Conservation (phyloP, 2,797 vertebrate species). For the Gobio occitaniae region DNA sequence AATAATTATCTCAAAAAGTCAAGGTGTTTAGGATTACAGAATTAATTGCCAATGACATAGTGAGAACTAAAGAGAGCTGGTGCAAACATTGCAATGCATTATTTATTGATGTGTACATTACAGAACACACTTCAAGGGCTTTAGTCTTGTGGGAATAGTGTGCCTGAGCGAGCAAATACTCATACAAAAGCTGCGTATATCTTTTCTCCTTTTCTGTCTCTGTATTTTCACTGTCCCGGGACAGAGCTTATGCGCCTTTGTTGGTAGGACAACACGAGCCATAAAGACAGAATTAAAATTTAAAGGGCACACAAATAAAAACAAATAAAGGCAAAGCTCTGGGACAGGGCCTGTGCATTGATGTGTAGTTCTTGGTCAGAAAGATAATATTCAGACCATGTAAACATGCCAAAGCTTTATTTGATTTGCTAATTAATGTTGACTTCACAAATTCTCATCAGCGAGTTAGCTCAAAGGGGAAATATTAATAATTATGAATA, state of each 20-base stretch:
- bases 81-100: conserved; percentile 58
- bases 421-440: neutral
- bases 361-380: neutral
- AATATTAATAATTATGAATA: too few relatives aligned
- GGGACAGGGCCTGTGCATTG: neutral
- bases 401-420: neutral
- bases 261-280: conserved; percentile 34
- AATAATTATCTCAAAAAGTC: conserved; percentile 48
- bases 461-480: too few relatives aligned
- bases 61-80: conserved; percentile 53
- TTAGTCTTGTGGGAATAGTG: conserved; percentile 50
- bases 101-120: conserved; percentile 65
- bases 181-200: conserved; percentile 27
- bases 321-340: conserved; percentile 19
- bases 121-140: conserved; percentile 53
- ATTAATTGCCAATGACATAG: conserved; percentile 55
- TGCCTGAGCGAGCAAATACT: conserved; percentile 45
- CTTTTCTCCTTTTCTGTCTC: conserved; percentile 7
- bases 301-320: conserved; percentile 19
- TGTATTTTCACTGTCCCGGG: conserved; percentile 18
- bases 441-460: neutral
- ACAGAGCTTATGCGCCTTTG: conserved; percentile 47
- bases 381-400: neutral
- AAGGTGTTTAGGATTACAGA: conserved; percentile 51
- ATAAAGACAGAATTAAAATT: conserved; percentile 32